These are phyloP conservation scores for Ophioninae sp. DNA, from an alignment of 2,888 invertebrate species.

Conservation along the genomic window DNA sequence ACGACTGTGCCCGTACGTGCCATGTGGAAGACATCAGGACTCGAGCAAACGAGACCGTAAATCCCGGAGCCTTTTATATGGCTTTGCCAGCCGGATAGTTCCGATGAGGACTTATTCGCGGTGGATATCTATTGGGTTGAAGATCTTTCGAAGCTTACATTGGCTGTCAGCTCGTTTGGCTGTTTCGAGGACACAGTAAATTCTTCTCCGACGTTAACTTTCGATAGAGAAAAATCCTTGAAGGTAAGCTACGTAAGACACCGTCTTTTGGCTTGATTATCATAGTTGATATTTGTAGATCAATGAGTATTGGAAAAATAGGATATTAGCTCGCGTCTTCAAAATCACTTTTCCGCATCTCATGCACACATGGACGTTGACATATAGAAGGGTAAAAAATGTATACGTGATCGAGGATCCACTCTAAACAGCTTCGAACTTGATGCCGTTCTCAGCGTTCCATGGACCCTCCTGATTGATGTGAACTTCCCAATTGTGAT, in stretches of 20 bases:
- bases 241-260: background rate
- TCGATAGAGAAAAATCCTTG: too few species aligned
- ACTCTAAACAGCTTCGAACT: constrained; percentile 29
- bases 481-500: constrained; percentile 53
- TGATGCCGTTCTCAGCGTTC: constrained; percentile 18
- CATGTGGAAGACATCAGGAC: constrained; percentile 50
- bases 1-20: constrained; percentile 18
- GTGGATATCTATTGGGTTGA: constrained; percentile 22
- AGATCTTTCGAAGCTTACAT: background rate
- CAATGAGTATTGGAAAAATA: too few species aligned
- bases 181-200: too few species aligned
- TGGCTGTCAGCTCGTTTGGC: background rate
- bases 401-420: constrained; percentile 32
- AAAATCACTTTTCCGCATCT: too few species aligned
- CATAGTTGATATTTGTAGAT: too few species aligned
- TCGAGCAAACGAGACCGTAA: constrained; percentile 58
- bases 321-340: too few species aligned
- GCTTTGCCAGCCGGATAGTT: constrained; percentile 26
- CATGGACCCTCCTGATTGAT: constrained; percentile 51
- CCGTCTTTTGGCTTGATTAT: too few species aligned
- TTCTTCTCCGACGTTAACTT: too few species aligned
- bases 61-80: constrained; percentile 52
- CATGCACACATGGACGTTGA: too few species aligned
- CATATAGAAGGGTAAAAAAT: constrained; percentile 10
- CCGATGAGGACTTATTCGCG: constrained; percentile 36